Conservation (phyloP, 2,888 invertebrate species). For the Esperia sulphurella region DNA sequence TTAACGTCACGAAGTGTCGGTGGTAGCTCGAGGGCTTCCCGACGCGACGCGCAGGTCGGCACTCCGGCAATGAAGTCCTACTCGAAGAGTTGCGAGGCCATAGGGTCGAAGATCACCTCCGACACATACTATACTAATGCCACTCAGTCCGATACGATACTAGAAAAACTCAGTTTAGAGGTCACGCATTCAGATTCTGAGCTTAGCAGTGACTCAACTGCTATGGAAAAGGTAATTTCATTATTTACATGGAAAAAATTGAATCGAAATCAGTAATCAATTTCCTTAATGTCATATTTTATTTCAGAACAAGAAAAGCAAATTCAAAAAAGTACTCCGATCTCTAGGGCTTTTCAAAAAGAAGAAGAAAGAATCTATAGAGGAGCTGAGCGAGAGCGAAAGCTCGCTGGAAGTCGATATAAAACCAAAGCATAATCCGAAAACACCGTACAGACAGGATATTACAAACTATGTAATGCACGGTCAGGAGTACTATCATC, state of each 20-base stretch:
- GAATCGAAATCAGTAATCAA: background rate
- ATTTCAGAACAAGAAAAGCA: conserved; percentile 44
- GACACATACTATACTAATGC: conserved; percentile 40
- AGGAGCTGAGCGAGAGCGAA: conserved; percentile 53
- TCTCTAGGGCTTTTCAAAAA: conserved; percentile 51
- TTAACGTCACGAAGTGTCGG: conserved; percentile 49
- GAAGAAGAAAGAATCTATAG: conserved; percentile 47
- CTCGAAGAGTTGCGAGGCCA: conserved; percentile 68
- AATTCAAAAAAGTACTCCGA: conserved; percentile 42
- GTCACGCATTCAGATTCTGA: conserved; percentile 42
- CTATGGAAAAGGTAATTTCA: conserved; percentile 23
- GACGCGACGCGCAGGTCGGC: conserved; percentile 54
- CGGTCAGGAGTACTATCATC: conserved; percentile 44
- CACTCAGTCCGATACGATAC: conserved; percentile 56
- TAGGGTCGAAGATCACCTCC: conserved; percentile 38
- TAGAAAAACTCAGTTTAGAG: conserved; percentile 53
- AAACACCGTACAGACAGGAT: conserved; percentile 47
- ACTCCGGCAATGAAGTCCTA: conserved; percentile 49
- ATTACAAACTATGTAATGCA: conserved; percentile 54
- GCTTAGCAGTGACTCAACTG: conserved; percentile 29
- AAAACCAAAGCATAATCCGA: conserved; percentile 17
- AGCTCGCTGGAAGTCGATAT: conserved; percentile 37
- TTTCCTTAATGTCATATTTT: conserved; percentile 7
- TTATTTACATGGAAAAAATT: background rate
- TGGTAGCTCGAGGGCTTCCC: conserved; percentile 36